Conservation (phyloP, 2,797 vertebrate genomes). For the Austrolebias charrua region DNA sequence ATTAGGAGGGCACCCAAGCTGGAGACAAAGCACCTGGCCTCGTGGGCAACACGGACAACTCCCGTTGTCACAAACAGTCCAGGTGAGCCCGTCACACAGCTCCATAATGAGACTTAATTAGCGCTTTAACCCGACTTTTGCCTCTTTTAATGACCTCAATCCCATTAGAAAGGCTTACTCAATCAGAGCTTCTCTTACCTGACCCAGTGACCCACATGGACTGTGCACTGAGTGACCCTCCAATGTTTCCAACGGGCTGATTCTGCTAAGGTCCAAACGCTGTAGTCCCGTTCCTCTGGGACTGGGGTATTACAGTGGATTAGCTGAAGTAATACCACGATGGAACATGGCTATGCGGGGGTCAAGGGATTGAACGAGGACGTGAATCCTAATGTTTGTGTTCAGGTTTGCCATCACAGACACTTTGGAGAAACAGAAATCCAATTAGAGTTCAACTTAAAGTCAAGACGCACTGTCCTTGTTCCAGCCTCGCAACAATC, state of each 20-base stretch:
- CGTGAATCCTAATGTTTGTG: constrained; percentile 56
- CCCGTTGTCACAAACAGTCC: constrained; percentile 56
- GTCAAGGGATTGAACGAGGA: constrained; percentile 62
- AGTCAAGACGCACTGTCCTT: constrained; percentile 53
- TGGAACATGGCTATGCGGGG: constrained; percentile 46
- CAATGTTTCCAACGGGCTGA: constrained; percentile 26
- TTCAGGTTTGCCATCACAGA: constrained; percentile 51
- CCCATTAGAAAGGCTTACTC: constrained; percentile 68
- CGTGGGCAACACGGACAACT: constrained; percentile 18
- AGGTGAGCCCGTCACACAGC: constrained; percentile 50
- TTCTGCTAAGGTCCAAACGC: constrained; percentile 41
- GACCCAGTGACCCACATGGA: constrained; percentile 70
- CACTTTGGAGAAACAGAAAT: constrained; percentile 62
- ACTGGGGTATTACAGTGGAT: constrained; percentile 70
- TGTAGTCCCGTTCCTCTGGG: constrained; percentile 49
- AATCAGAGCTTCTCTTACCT: constrained; percentile 58
- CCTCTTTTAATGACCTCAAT: constrained; percentile 63
- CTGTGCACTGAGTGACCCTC: constrained; percentile 59
- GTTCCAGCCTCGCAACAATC: constrained; percentile 35
- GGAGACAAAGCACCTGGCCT: constrained; percentile 37
- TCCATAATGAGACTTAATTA: constrained; percentile 69
- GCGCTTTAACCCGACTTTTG: constrained; percentile 60
- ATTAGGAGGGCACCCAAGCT: constrained; percentile 22
- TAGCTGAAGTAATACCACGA: constrained; percentile 57
- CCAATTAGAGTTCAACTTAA: constrained; percentile 65